phyloP scores from a whole-genome alignment of 2,113 vertebrate genomes.

The Chrysemys picta region DNA sequence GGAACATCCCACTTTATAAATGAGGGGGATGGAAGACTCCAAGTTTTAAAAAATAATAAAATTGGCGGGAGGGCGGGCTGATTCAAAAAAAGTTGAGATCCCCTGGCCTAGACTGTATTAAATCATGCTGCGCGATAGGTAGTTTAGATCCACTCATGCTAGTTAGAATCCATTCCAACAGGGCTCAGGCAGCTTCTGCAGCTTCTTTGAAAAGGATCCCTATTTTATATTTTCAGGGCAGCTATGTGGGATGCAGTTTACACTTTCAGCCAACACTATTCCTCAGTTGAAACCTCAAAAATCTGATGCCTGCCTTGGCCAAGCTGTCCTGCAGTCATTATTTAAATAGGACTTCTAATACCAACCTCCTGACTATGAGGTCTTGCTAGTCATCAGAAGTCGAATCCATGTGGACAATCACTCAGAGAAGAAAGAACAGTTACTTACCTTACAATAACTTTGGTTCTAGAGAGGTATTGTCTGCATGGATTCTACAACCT shows the following conservation, averaged over 20 bases:
- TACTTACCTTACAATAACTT: neutral
- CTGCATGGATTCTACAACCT: neutral
- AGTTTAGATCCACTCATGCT: neutral
- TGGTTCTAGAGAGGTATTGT: neutral
- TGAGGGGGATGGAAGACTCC: neutral
- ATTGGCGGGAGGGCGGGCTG: neutral
- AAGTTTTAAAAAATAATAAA: neutral
- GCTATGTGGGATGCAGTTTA: neutral
- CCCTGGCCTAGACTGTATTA: neutral
- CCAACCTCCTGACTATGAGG: neutral
- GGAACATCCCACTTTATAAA: neutral
- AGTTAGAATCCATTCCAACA: neutral
- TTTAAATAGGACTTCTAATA: neutral
- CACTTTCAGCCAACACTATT: neutral
- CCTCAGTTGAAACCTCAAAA: neutral
- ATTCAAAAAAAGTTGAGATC: neutral
- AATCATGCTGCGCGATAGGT: neutral
- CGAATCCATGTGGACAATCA: neutral
- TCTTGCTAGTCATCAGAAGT: neutral
- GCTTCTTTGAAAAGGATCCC: neutral
- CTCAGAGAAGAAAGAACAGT: neutral
- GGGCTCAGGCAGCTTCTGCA: neutral
- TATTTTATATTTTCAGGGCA: neutral
- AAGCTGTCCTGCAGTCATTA: neutral
- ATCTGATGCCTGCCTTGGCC: neutral